phyloP scores from a whole-genome alignment of 2,113 vertebrate genomes.

The Limnothrissa miodon region DNA sequence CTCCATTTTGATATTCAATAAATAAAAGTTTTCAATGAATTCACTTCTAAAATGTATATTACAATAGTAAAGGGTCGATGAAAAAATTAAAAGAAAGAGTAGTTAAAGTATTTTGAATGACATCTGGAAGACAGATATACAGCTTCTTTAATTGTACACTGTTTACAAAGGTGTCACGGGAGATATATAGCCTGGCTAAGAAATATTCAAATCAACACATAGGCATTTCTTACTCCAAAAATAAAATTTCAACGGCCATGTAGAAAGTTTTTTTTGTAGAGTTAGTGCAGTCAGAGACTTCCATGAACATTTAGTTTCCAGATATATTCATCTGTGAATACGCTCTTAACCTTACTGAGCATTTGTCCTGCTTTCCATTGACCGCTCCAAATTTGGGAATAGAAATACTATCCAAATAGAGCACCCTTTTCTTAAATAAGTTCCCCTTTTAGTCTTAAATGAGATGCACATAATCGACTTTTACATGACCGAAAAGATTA shows the following conservation, averaged over 20 bases:
- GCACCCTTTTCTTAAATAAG: neutral
- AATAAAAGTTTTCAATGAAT: slow-evolving; percentile 42
- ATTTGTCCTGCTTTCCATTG: neutral
- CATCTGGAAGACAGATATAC: slow-evolving; percentile 54
- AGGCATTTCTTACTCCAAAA: slow-evolving; percentile 60
- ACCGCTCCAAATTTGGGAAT: neutral
- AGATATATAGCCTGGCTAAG: slow-evolving; percentile 69
- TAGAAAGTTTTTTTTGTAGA: slow-evolving; percentile 62
- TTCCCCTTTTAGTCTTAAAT: neutral
- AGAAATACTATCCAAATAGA: neutral
- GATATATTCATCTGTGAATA: neutral
- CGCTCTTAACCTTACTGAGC: neutral
- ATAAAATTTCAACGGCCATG: slow-evolving; percentile 50
- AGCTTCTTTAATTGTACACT: slow-evolving; percentile 68
- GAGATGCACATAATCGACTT: neutral
- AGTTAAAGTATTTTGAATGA: slow-evolving; percentile 57
- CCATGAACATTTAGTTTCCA: neutral
- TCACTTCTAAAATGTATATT: slow-evolving; percentile 28
- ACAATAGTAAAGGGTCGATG: slow-evolving; percentile 35
- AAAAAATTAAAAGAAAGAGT: slow-evolving; percentile 61
- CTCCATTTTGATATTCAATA: slow-evolving; percentile 42
- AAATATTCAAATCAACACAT: slow-evolving; percentile 59
- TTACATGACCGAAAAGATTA: neutral
- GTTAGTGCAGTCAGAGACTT: slow-evolving; percentile 17
- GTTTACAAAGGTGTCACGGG: slow-evolving; percentile 74